Evolutionary conservation across 2,888 invertebrate species (phyloP).

Genomic region (Liopterus haemorrhoidalis): DNA sequence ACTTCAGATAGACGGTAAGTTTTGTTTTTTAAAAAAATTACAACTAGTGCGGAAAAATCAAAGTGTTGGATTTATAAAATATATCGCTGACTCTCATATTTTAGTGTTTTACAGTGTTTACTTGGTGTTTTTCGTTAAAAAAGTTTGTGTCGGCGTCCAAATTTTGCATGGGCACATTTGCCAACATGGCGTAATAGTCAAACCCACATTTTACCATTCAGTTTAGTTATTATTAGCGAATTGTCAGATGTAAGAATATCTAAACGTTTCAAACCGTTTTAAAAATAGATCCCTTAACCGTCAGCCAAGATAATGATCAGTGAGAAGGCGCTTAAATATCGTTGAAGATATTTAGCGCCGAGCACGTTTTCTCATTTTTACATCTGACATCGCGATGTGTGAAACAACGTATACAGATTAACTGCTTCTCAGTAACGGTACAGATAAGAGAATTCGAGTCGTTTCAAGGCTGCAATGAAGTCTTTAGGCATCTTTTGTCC

Average conservation of each 20-base stretch:
- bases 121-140: constrained; percentile 12
- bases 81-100: too few species aligned
- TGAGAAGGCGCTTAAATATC: neutral
- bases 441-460: too few species aligned
- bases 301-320: constrained; percentile 4
- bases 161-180: constrained; percentile 47
- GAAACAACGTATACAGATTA: too few species aligned
- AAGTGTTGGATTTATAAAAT: constrained; percentile 24
- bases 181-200: constrained; percentile 52
- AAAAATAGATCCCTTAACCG: constrained; percentile 11
- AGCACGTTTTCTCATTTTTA: constrained; percentile 7
- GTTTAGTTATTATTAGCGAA: constrained; percentile 18
- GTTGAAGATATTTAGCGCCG: neutral
- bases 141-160: constrained; percentile 37
- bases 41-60: constrained; percentile 31
- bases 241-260: constrained; percentile 4
- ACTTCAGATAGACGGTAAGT: constrained; percentile 76
- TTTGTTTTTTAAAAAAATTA: constrained; percentile 43
- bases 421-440: too few species aligned
- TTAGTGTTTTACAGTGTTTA: too few species aligned
- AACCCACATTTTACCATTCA: constrained; percentile 23
- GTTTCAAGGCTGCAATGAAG: too few species aligned
- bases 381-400: too few species aligned
- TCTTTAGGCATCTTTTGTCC: too few species aligned
- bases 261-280: constrained; percentile 15